Base-by-base conservation (phyloP, 2,888 invertebrate species). In the Kuschelorhynchus macadamiae region DNA sequence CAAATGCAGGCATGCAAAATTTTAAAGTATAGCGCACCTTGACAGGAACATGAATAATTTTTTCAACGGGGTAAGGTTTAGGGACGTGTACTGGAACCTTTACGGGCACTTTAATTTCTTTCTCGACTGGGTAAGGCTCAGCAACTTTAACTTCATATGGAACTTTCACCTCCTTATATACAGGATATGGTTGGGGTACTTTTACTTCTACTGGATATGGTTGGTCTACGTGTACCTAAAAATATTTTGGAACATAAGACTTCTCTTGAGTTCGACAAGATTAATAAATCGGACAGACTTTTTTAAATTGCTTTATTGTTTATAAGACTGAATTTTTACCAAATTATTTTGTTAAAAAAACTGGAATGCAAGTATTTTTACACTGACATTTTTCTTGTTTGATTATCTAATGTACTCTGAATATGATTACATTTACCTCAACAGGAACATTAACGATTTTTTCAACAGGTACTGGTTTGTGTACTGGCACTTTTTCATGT, bases 81-180 rank as follows among this genome's bases (percentile, higher is more conserved):
- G 86, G 85, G 0, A 89, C 86, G 69, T 86, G 87, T 4, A 90
- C 88, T 49, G 91, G 89, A 39, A 89, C 87, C 33, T 89, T 89
- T n/a, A 90, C 88, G 67, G 91, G 90, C 63, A 88, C 87, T 30
- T 87, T 89, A 61, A 92, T 87, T 76, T 90, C 89, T 72, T 86
- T 87, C 71, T 85, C 85, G 5, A 92, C 88, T n/a, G 92, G 92
- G 79, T 90, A 90, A 2, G 92, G 91, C 61, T 90, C 88, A 32
- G 92, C 90, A 21, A 92, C 72, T 56, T 71, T 70, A 20, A 75
- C 73, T 36, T 69, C 70, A 16, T 66, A 63, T 2, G 74, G 75
- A 11, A 74, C 72, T 42, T 65, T 55, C 2, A 75, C 61, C 17
- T 71, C 71, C 52, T 74, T 75, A 39, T 70, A 64, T 2, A 75